These are phyloP conservation scores for Gephyroberyx darwinii DNA, from an alignment of 2,797 vertebrate genomes.

Conservation along the genomic window DNA sequence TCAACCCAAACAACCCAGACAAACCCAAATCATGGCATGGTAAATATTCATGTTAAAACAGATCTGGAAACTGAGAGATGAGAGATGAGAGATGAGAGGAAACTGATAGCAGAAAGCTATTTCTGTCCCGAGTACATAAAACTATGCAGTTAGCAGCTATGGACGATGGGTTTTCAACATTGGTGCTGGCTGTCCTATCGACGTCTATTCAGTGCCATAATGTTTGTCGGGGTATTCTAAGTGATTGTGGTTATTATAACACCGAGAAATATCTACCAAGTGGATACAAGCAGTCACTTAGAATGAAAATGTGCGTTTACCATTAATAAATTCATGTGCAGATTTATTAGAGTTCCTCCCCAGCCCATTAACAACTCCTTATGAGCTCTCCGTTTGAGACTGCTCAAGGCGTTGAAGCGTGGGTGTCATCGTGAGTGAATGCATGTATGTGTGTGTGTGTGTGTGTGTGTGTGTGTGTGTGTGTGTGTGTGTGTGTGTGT, in stretches of 20 bases:
- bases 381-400: constrained; percentile 9
- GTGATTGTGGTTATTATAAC: neutral
- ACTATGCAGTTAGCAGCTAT: neutral
- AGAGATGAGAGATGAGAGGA: too few relatives aligned
- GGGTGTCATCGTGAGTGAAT: constrained; percentile 12
- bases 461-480: neutral
- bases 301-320: constrained; percentile 1
- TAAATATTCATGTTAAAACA: too few relatives aligned
- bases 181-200: neutral
- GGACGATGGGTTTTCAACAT: neutral
- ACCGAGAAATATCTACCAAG: neutral
- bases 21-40: too few relatives aligned
- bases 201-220: neutral
- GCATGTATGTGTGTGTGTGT: constrained; percentile 2
- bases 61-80: too few relatives aligned
- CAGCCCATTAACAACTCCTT: constrained; percentile 22
- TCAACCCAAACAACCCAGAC: too few relatives aligned
- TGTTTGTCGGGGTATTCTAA: neutral
- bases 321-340: constrained; percentile 15
- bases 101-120: neutral
- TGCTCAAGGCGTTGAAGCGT: neutral
- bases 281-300: neutral
- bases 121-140: neutral
- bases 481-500: neutral
- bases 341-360: constrained; percentile 20